A percentile compares a stretch with the other conserved stretches of the same genome.
These are phyloP conservation scores for Fulica atra DNA, from an alignment of 2,113 vertebrate genomes.

Conservation along the genomic window DNA sequence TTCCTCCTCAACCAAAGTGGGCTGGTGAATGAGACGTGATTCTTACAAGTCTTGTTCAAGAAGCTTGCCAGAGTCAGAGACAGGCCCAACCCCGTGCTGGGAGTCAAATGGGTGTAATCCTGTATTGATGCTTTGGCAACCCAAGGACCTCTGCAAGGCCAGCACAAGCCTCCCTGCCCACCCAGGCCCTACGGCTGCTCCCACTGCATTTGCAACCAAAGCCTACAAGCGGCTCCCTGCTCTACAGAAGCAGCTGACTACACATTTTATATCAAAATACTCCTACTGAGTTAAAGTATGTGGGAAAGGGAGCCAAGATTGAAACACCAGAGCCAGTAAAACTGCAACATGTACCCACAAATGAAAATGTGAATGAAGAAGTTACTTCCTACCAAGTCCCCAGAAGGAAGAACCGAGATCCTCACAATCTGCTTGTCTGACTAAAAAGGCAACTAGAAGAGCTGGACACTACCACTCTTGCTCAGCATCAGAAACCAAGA, in stretches of 20 bases:
- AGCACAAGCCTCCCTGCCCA: neutral
- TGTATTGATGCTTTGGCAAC: fast-evolving
- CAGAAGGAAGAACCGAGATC: neutral
- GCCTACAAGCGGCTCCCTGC: neutral
- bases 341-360: neutral
- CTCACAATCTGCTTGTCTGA: neutral
- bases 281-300: neutral
- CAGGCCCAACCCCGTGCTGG: fast-evolving
- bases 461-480: neutral
- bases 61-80: neutral
- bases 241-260: neutral
- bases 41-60: neutral
- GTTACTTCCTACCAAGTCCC: neutral
- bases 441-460: neutral
- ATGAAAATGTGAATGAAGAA: conserved; percentile 30
- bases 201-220: fast-evolving
- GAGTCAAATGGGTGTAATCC: neutral
- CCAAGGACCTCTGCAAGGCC: neutral
- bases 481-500: neutral
- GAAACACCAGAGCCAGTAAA: neutral
- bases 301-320: neutral
- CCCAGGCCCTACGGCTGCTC: neutral
- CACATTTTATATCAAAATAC: neutral
- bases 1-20: neutral
- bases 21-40: fast-evolving